A percentile compares a stretch with the other conserved stretches of the same genome.
These are phyloP conservation scores for Psylliodes chrysocephalus DNA, from an alignment of 2,888 invertebrate species.

Conservation along the genomic window DNA sequence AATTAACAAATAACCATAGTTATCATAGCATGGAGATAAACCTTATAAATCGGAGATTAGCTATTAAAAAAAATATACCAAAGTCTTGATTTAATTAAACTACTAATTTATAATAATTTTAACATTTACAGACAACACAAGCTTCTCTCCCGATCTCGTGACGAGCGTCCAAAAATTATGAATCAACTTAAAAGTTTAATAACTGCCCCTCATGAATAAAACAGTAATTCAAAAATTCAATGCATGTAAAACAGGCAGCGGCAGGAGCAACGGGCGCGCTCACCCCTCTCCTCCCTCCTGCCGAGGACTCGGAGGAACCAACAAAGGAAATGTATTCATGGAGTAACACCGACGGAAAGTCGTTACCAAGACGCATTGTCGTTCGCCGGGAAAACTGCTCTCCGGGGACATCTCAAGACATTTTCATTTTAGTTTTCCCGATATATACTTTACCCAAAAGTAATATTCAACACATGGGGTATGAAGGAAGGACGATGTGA, in stretches of 20 bases:
- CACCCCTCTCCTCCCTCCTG: conserved; percentile 41
- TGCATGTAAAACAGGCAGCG: conserved; percentile 62
- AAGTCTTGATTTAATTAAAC: too few relatives aligned
- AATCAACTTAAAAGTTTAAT: conserved; percentile 34
- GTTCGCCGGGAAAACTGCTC: conserved; percentile 61
- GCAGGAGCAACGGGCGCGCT: conserved; percentile 13
- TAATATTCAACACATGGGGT: conserved; percentile 51
- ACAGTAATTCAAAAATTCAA: conserved; percentile 60
- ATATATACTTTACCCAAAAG: conserved; percentile 53
- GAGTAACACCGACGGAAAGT: conserved; percentile 58
- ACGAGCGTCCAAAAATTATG: conserved; percentile 25
- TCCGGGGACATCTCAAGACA: conserved; percentile 62
- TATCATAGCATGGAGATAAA: too few relatives aligned
- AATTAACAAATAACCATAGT: too few relatives aligned
- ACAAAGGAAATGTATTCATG: conserved; percentile 61
- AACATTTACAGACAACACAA: neutral
- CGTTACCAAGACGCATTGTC: conserved; percentile 66
- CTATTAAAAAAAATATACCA: too few relatives aligned
- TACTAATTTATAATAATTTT: too few relatives aligned
- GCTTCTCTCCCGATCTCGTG: neutral
- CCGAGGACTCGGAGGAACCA: conserved; percentile 53
- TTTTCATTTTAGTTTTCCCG: conserved; percentile 63
- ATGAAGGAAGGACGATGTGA: conserved; percentile 24
- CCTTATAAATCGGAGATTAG: too few relatives aligned
- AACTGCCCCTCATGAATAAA: conserved; percentile 39